These are phyloP conservation scores for Heterodera carotae DNA, from an alignment of 1,140 invertebrate genomes.

Conservation along the genomic window DNA sequence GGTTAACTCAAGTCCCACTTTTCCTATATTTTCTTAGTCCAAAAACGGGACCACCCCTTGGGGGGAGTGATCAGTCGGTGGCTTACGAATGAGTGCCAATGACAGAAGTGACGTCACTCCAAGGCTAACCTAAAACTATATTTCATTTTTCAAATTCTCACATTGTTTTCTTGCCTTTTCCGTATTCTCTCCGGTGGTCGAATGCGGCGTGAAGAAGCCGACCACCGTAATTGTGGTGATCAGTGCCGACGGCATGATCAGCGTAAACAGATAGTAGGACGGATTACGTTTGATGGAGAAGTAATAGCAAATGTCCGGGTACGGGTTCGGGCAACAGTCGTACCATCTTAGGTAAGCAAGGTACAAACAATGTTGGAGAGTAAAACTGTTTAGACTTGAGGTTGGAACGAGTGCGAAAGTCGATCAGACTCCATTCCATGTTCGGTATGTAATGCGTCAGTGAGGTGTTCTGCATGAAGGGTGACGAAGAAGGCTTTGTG, in stretches of 20 bases:
- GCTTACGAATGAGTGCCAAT: slow-evolving; percentile 33
- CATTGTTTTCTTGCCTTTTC: slow-evolving; percentile 58
- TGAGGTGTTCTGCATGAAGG: slow-evolving; percentile 24
- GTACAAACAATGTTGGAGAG: too few relatives aligned
- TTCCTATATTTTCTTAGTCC: too few relatives aligned
- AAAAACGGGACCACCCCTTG: too few relatives aligned
- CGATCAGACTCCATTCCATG: slow-evolving; percentile 61
- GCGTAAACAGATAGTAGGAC: slow-evolving; percentile 62
- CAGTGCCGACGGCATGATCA: slow-evolving; percentile 61
- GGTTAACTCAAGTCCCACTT: not conserved
- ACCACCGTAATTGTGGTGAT: slow-evolving; percentile 63
- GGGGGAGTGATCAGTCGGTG: too few relatives aligned
- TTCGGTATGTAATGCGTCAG: slow-evolving; percentile 64
- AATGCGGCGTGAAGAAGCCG: slow-evolving; percentile 63
- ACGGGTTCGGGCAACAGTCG: slow-evolving; percentile 57
- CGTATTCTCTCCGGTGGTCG: slow-evolving; percentile 61
- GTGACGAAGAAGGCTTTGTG: not conserved
- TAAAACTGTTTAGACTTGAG: too few relatives aligned
- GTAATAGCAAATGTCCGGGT: slow-evolving; percentile 60
- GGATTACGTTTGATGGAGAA: slow-evolving; percentile 64
- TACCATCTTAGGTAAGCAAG: slow-evolving; percentile 54
- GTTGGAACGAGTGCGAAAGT: slow-evolving; percentile 56
- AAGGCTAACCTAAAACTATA: slow-evolving; percentile 36
- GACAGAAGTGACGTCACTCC: slow-evolving; percentile 37
- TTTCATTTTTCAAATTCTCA: not conserved